Conservation (phyloP, 30 jellyfish, hydroid and myxozoan genomes). For the Chrysaora quinquecirrha region DNA sequence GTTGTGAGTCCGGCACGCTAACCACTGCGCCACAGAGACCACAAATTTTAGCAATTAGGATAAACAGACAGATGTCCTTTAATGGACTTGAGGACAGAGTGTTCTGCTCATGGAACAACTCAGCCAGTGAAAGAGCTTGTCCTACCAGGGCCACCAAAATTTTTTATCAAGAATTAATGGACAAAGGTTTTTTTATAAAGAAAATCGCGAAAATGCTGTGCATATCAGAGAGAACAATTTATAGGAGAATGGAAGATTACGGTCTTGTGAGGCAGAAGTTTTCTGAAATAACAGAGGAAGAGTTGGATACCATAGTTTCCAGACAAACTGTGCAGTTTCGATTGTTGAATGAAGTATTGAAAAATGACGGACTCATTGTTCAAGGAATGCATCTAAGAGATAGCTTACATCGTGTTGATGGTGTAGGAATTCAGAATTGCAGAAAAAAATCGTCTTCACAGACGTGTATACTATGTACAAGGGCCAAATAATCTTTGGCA, state of each 20-base stretch:
- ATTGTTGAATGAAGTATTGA: slow-evolving; percentile 23
- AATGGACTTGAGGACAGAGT: slow-evolving; percentile 41
- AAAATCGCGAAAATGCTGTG: slow-evolving; percentile 31
- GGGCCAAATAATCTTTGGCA: slow-evolving; percentile 81
- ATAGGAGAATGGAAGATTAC: slow-evolving; percentile 47
- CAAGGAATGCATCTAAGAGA: slow-evolving; percentile 48
- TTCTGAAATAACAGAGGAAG: slow-evolving; percentile 29
- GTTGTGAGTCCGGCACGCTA: no score
- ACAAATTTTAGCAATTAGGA: slow-evolving; percentile 39
- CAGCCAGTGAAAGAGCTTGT: slow-evolving; percentile 19
- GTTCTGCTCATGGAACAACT: slow-evolving; percentile 11
- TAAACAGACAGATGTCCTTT: slow-evolving; percentile 14
- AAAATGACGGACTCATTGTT: slow-evolving; percentile 27
- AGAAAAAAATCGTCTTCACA: slow-evolving; percentile 24
- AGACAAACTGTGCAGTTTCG: slow-evolving; percentile 12
- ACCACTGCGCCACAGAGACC: no score
- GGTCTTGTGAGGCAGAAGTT: slow-evolving; percentile 38
- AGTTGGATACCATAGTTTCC: slow-evolving; percentile 35
- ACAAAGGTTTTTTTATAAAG: slow-evolving; percentile 23
- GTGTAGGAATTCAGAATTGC: slow-evolving; percentile 32
- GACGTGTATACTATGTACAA: slow-evolving; percentile 67
- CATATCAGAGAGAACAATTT: slow-evolving; percentile 54
- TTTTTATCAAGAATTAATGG: slow-evolving; percentile 32
- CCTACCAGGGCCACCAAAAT: slow-evolving; percentile 64
- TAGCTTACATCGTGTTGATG: slow-evolving; percentile 37